Evolutionary conservation across 2,113 vertebrate genomes (phyloP), one percentile per base, ranked within the genome.

Genomic region (Carettochelys insculpta): DNA sequence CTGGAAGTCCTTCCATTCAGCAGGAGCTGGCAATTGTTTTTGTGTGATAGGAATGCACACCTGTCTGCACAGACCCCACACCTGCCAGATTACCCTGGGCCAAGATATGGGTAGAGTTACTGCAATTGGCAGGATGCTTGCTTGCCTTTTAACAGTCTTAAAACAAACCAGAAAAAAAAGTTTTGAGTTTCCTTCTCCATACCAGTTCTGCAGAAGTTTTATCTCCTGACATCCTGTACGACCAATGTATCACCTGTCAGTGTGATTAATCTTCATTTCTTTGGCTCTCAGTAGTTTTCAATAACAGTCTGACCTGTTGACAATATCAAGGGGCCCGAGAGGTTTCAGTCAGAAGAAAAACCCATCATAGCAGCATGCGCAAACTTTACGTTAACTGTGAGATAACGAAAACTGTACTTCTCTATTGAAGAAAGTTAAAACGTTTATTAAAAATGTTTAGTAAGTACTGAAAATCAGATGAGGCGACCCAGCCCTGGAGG

Each of bases 221-320:
- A 2, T 61, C 80, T 77, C 71, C 47, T 61, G 71, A 54, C 45
- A 84, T 50, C 9, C 53, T 54, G 65, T 3, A 8, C 11, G 82
- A 51, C 25, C 17, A 82, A 7, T 65, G 29, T 65, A 4, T 56
- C n/a, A 31, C 61, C 6, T 82, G 12, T 45, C 43, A 85, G 38
- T 25, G 79, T 77, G 41, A 38, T 77, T 75, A 88, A 24, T 3
- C 87, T 50, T 19, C 56, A 27, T 2, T 71, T 71, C 61, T 82
- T 86, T 79, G 54, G 34, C 41, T 90, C 84, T 41, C 50, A 31
- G 22, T 13, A 80, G 71, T 45, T 90, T 79, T 88, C 27, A 77
- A 82, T 77, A 73, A 82, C 82, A 77, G 10, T 45, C 82, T 88
- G 27, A 4, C n/a, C 34, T 65, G 61, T 20, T n/a, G 61, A 68